Base-by-base conservation (phyloP, 1,140 invertebrate species). In the Sweltsa coloradensis region DNA sequence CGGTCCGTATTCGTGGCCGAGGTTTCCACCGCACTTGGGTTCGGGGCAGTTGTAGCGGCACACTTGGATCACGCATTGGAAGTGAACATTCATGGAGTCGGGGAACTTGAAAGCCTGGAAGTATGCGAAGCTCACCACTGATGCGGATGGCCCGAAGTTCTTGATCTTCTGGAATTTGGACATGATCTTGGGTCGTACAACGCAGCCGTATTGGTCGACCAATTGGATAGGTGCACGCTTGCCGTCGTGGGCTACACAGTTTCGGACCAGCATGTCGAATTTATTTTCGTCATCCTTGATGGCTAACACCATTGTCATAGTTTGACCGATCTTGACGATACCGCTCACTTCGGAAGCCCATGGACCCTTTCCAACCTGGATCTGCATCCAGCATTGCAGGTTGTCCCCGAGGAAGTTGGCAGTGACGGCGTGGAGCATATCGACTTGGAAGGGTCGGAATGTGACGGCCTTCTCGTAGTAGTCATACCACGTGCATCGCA, bases 21-120 rank as follows among this genome's bases (percentile, higher is more conserved):
- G 64, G 51, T 62, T 62, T 1, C 58, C 65, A 9, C 78, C 81
- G 61, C 86, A 91, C 66, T 89, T 89, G 1, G 88, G 89, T 55
- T 92, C 89, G 1, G 89, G 89, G 59, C 90, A 94, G 60, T 92
- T 88, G 64, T 90, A 89, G 48, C 89, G 75, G 55, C 90, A 95
- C 2, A 94, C 89, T 71, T 95, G 90, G 54, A 95, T 94, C 2
- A 92, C 88, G 60, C 90, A 94, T 64, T 95, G 91, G 81, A 95
- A 95, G 72, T 93, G 90, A 2, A 95, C 89, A 60, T 94, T 92
- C 90, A 94, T 94, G 9, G 88, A 92, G 62, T 95, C 90, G 0
- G 90, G 90, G 79, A 95, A 95, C 65, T 95, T 94, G 70, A 94
- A 95, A 1, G 90, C 90, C 68, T 91, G 87, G 83, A 95, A 95